These are phyloP conservation scores for Lapara coniferarum DNA, from an alignment of 2,888 invertebrate species.

Conservation along the genomic window DNA sequence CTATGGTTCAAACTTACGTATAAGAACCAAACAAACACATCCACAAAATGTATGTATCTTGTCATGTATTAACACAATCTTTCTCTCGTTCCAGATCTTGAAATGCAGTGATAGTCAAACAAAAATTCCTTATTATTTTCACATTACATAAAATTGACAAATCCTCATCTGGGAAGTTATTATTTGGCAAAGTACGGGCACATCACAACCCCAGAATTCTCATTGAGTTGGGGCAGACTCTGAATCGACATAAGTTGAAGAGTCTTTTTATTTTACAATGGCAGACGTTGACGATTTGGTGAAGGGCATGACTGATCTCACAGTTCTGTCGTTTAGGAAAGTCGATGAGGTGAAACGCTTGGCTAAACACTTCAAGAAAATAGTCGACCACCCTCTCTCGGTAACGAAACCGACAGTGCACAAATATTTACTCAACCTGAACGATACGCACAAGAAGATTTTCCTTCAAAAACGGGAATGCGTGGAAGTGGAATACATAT, in stretches of 20 bases:
- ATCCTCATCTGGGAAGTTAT: slow-evolving; percentile 38
- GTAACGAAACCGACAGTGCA: slow-evolving; percentile 56
- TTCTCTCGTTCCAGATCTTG: slow-evolving; percentile 73
- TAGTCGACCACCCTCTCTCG: slow-evolving; percentile 66
- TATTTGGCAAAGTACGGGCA: slow-evolving; percentile 58
- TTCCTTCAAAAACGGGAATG: slow-evolving; percentile 66
- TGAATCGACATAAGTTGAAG: slow-evolving; percentile 44
- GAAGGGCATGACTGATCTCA: slow-evolving; percentile 58
- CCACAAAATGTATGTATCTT: too few relatives aligned
- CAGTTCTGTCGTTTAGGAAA: slow-evolving; percentile 71
- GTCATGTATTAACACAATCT: slow-evolving; percentile 2
- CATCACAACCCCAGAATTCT: slow-evolving; percentile 42
- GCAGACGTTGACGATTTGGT: slow-evolving; percentile 53
- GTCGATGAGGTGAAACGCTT: slow-evolving; percentile 70
- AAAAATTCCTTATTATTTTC: slow-evolving; percentile 56
- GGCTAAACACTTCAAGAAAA: slow-evolving; percentile 64
- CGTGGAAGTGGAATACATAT: slow-evolving; percentile 76
- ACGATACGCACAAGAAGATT: slow-evolving; percentile 64
- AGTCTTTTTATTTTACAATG: slow-evolving; percentile 42
- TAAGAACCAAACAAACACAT: too few relatives aligned
- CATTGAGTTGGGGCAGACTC: slow-evolving; percentile 39
- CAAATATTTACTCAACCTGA: slow-evolving; percentile 61
- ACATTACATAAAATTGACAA: slow-evolving; percentile 48
- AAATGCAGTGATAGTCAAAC: slow-evolving; percentile 74
- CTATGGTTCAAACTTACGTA: too few relatives aligned